Percentiles rank a stretch among this genome's conserved stretches.
These are phyloP conservation scores for Psammodynastes pulverulentus DNA, from an alignment of 2,113 vertebrate species.

Conservation along the genomic window DNA sequence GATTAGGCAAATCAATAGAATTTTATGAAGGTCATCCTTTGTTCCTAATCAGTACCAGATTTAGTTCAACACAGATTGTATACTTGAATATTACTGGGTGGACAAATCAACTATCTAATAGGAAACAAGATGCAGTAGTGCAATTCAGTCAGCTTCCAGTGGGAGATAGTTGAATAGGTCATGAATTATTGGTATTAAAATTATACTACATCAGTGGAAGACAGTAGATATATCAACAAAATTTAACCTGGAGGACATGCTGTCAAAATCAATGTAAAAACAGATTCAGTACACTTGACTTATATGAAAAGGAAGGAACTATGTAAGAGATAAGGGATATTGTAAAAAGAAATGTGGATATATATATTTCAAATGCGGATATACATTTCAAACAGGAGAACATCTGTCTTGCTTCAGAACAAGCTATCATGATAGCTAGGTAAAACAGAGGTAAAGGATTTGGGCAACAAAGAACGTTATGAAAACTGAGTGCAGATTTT, in stretches of 20 bases:
- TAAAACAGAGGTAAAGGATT: background rate
- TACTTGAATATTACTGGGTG: background rate
- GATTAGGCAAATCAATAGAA: background rate
- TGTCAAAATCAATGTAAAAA: background rate
- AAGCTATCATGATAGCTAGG: background rate
- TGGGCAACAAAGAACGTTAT: background rate
- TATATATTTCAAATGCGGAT: background rate
- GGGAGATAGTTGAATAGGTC: background rate
- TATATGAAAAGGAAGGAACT: background rate
- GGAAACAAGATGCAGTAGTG: background rate
- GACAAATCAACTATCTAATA: background rate
- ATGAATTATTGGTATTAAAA: background rate
- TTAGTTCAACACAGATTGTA: background rate
- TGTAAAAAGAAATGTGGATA: background rate
- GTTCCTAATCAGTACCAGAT: background rate
- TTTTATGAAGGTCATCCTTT: background rate
- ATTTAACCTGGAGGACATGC: background rate
- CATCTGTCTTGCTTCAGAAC: background rate
- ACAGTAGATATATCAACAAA: background rate
- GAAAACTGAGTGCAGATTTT: background rate
- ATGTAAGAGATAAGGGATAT: background rate
- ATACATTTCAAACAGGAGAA: background rate
- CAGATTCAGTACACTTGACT: background rate
- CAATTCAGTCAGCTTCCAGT: background rate
- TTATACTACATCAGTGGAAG: background rate